These are phyloP conservation scores for Rhyzopertha dominica DNA, from an alignment of 1,140 invertebrate species.

Conservation along the genomic window DNA sequence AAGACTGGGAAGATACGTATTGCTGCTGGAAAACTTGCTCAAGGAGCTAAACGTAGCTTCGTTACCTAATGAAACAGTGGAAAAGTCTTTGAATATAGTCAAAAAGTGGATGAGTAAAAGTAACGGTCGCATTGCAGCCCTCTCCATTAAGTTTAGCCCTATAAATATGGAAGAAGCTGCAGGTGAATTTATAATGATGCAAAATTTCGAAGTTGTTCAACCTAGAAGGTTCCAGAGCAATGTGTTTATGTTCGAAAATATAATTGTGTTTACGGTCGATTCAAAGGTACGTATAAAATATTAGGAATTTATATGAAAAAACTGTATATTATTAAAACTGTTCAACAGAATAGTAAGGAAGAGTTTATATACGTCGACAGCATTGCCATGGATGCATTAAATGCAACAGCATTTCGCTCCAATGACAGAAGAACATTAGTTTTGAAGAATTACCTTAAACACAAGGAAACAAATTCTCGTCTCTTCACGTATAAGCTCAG, in stretches of 20 bases:
- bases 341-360: neutral
- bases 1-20: conserved; percentile 17
- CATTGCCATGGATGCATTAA: conserved; percentile 9
- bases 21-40: conserved; percentile 16
- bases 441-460: conserved; percentile 11
- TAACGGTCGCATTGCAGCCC: conserved; percentile 18
- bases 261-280: conserved; percentile 10
- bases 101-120: conserved; percentile 14
- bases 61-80: conserved; percentile 2
- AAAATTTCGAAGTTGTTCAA: conserved; percentile 15
- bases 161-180: conserved; percentile 9
- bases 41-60: conserved; percentile 7
- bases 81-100: conserved; percentile 15
- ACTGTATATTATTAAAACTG: conserved; percentile 4
- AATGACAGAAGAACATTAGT: conserved; percentile 10
- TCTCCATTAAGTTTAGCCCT: conserved; percentile 11
- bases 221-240: conserved; percentile 13
- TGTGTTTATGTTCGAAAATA: conserved; percentile 20
- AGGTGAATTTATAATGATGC: conserved; percentile 13
- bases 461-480: conserved; percentile 8
- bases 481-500: conserved; percentile 5
- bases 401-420: conserved; percentile 8
- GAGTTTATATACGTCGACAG: neutral
- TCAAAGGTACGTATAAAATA: conserved; percentile 2
- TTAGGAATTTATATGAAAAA: too few relatives aligned